A percentile compares a stretch with the other conserved stretches of the same genome.
Evolutionary conservation across 2,113 vertebrate genomes (phyloP).

Genomic region (Cyanoramphus novaezelandiae): DNA sequence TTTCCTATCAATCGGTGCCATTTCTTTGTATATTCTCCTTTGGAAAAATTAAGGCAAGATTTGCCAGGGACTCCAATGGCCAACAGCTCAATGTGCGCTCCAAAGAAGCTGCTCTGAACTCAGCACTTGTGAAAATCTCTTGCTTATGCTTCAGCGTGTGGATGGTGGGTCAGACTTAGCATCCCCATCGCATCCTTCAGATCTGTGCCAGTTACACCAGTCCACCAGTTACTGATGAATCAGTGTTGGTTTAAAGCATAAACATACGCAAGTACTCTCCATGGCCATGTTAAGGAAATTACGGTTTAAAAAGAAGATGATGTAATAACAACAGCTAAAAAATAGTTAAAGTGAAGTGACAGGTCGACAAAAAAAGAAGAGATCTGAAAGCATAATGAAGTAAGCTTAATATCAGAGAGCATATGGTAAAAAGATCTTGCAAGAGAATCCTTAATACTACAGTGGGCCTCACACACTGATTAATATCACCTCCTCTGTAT

Average conservation of each 20-base stretch:
- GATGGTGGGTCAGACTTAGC: not conserved
- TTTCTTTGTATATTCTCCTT: not conserved
- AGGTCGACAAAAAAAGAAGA: not conserved
- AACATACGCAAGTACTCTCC: not conserved
- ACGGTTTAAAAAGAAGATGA: not conserved
- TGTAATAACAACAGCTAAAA: not conserved
- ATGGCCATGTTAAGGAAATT: not conserved
- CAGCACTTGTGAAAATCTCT: not conserved
- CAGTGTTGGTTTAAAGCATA: not conserved
- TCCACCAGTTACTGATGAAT: not conserved
- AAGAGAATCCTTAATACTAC: slow-evolving; percentile 39
- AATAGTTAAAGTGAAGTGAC: slow-evolving; percentile 13
- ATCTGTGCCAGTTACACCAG: not conserved
- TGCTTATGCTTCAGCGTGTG: not conserved
- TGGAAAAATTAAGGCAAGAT: not conserved
- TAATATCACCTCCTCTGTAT: slow-evolving; percentile 32
- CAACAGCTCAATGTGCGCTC: not conserved
- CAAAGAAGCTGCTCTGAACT: not conserved
- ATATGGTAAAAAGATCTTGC: slow-evolving; percentile 43
- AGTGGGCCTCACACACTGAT: slow-evolving; percentile 15
- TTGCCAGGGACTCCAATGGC: not conserved
- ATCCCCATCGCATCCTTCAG: not conserved
- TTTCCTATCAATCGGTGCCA: not conserved
- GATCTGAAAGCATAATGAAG: slow-evolving; percentile 37
- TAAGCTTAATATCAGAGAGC: slow-evolving; percentile 29